Percentiles rank a stretch among this genome's conserved stretches.
Evolutionary conservation across 2,797 vertebrate genomes (phyloP).

Genomic region (Cottoperca gobio): DNA sequence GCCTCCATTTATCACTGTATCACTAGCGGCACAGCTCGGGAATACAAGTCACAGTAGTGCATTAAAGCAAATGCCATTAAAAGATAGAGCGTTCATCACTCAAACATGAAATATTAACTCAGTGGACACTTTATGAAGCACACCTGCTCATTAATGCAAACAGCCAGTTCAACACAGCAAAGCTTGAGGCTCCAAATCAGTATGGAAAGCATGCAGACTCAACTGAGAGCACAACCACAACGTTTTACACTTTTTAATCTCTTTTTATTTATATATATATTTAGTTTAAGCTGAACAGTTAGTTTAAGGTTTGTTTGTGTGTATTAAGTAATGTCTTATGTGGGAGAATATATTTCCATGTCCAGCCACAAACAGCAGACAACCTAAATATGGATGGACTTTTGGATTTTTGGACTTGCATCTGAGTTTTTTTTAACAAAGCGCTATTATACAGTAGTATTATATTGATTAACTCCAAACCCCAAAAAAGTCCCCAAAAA

Average conservation of each 20-base stretch:
- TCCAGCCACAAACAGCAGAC: background rate
- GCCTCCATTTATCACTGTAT: conserved; percentile 22
- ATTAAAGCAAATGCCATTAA: conserved; percentile 39
- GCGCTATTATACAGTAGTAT: no score
- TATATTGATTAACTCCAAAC: background rate
- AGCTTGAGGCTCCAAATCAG: background rate
- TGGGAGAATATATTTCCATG: background rate
- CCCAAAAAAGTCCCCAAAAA: background rate
- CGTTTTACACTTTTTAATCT: background rate
- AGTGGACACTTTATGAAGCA: conserved; percentile 18
- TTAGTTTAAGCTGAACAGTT: background rate
- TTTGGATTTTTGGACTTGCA: no score
- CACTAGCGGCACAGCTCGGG: background rate
- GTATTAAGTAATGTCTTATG: background rate
- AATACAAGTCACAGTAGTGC: background rate
- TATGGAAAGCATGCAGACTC: background rate
- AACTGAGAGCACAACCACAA: background rate
- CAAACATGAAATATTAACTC: conserved; percentile 28
- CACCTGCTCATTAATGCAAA: conserved; percentile 36
- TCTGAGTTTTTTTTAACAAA: no score
- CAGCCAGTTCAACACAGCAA: background rate
- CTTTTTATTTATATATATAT: no score
- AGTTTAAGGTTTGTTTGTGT: no score
- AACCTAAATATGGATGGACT: background rate
- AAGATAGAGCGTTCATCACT: conserved; percentile 21